Percentiles rank a stretch among this genome's conserved stretches.
These are phyloP conservation scores for Ataeniobius toweri DNA, from an alignment of 2,797 vertebrate species.

Conservation along the genomic window DNA sequence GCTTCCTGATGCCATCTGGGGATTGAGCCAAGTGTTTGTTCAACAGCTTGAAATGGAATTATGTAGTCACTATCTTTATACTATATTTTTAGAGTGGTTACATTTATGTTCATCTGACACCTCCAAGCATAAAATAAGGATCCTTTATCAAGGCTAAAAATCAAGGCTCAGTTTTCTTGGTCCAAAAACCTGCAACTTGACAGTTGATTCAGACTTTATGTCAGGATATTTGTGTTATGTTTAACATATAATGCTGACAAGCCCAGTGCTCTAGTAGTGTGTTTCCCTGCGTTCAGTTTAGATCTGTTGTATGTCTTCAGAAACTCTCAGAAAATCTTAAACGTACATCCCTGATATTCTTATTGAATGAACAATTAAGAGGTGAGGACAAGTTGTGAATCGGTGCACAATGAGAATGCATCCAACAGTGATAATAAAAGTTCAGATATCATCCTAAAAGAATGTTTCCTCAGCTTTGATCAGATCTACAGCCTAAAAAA, in stretches of 20 bases:
- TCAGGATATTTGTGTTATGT: neutral
- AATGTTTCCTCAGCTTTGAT: neutral
- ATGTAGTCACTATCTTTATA: slow-evolving; percentile 33
- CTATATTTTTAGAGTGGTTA: slow-evolving; percentile 30
- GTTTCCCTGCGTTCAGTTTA: neutral
- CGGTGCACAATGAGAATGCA: neutral
- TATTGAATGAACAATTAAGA: neutral
- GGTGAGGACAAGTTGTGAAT: neutral
- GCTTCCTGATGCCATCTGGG: slow-evolving; percentile 63
- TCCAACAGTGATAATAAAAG: neutral
- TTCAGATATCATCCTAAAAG: neutral
- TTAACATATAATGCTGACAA: no score
- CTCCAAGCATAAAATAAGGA: neutral
- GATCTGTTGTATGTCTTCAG: neutral
- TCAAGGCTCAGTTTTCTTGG: neutral
- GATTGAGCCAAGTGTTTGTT: slow-evolving; percentile 49
- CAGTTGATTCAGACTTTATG: neutral
- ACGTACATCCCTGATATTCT: neutral
- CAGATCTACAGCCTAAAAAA: neutral
- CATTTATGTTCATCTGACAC: slow-evolving; percentile 21
- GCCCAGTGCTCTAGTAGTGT: neutral
- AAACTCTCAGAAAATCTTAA: neutral
- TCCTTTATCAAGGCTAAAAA: neutral
- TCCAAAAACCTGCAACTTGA: neutral
- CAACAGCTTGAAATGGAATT: slow-evolving; percentile 53